phyloP scores from a whole-genome alignment of 2,888 invertebrate genomes.

The Conistra vaccinii region DNA sequence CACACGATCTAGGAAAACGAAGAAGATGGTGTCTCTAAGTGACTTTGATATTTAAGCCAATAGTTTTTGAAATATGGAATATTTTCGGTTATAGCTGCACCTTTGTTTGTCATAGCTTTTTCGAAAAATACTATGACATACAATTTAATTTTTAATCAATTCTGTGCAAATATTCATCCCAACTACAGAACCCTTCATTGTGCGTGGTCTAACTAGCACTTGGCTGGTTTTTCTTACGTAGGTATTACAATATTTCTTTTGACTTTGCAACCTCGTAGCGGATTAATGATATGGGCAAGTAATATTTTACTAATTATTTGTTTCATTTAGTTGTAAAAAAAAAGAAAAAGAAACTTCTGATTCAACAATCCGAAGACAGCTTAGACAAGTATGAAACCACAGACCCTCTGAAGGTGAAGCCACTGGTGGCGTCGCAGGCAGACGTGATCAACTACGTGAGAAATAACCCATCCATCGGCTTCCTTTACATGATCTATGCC shows the following conservation, averaged over 20 bases:
- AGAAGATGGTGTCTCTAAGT: too few species aligned
- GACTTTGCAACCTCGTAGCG: too few species aligned
- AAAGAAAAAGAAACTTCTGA: constrained; percentile 78
- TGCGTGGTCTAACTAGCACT: background rate
- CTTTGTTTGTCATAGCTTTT: too few species aligned
- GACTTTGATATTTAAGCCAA: too few species aligned
- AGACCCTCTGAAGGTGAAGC: constrained; percentile 85
- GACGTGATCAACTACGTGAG: constrained; percentile 89
- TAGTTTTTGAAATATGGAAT: too few species aligned
- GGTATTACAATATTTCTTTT: background rate
- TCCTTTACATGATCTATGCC: constrained; percentile 94
- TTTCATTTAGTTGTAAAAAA: constrained; percentile 63
- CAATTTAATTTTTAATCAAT: too few species aligned
- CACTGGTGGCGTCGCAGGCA: constrained; percentile 84
- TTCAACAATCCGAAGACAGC: constrained; percentile 69
- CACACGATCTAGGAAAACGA: too few species aligned
- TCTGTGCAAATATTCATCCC: too few species aligned
- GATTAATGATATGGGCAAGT: background rate
- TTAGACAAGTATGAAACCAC: constrained; percentile 60
- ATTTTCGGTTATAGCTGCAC: too few species aligned
- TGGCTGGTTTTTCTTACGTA: background rate
- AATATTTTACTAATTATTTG: background rate
- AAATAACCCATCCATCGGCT: constrained; percentile 90
- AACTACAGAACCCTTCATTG: background rate
- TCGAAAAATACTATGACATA: too few species aligned